Percentiles rank a stretch among this genome's conserved stretches.
These are phyloP conservation scores for Bubo blakistoni DNA, from an alignment of 2,113 vertebrate species.

Conservation along the genomic window DNA sequence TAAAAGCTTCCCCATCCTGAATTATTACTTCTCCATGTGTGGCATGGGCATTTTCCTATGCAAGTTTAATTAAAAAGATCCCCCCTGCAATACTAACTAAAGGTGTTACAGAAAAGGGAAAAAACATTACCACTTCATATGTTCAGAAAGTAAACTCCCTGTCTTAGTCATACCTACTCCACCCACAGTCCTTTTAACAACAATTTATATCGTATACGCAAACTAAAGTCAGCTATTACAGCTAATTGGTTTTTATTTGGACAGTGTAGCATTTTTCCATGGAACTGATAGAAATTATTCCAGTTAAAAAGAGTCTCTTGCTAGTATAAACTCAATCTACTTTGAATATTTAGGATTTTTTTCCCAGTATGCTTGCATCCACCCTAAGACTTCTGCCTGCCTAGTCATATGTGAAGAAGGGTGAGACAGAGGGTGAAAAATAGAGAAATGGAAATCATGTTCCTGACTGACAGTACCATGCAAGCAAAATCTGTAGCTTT, in stretches of 20 bases:
- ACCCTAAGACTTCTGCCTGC: neutral
- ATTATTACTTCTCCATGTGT: neutral
- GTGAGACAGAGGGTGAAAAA: neutral
- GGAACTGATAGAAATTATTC: neutral
- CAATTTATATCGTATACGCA: neutral
- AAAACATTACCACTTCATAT: neutral
- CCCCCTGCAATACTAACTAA: neutral
- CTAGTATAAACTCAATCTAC: neutral
- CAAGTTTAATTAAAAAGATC: neutral
- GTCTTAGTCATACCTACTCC: neutral
- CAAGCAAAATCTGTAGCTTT: conserved; percentile 51
- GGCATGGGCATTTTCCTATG: neutral
- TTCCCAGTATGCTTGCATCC: neutral
- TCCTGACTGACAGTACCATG: conserved; percentile 43
- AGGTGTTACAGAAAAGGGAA: neutral
- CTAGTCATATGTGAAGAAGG: neutral
- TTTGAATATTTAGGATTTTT: neutral
- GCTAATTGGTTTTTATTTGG: neutral
- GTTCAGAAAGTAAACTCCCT: neutral
- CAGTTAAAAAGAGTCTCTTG: neutral
- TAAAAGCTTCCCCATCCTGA: neutral
- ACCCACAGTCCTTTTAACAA: neutral
- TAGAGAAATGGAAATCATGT: neutral
- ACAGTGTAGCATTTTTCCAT: neutral
- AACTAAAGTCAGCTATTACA: neutral